These are phyloP conservation scores for Anisognathus igniventris DNA, from an alignment of 2,797 vertebrate species.

Conservation along the genomic window DNA sequence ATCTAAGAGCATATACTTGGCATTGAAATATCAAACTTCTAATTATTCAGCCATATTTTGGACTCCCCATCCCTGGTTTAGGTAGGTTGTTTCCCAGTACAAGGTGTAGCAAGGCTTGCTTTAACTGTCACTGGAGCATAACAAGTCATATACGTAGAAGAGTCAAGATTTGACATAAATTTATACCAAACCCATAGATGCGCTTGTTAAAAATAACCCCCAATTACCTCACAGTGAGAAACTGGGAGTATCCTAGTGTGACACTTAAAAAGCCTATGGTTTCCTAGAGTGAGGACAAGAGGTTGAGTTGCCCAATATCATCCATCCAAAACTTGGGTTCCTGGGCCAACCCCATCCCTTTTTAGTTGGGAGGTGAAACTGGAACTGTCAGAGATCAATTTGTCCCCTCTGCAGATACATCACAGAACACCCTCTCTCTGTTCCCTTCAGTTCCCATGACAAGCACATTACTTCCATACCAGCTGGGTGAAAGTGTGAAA, in stretches of 20 bases:
- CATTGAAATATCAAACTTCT: neutral
- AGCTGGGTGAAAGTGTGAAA: neutral
- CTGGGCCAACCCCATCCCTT: neutral
- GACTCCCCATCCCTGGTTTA: neutral
- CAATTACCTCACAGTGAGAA: neutral
- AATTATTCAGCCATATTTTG: neutral
- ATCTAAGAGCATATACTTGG: neutral
- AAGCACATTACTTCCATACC: neutral
- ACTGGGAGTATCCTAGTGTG: neutral
- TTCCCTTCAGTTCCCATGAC: neutral
- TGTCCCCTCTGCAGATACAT: neutral
- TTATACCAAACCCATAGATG: neutral
- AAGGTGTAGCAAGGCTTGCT: neutral
- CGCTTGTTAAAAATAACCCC: neutral
- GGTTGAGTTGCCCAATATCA: neutral
- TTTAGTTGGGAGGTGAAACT: neutral
- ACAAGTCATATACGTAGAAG: neutral
- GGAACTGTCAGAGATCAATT: neutral
- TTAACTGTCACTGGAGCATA: neutral
- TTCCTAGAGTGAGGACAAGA: neutral
- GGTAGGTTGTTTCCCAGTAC: neutral
- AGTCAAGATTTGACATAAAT: neutral
- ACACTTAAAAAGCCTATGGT: neutral
- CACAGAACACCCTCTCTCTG: neutral
- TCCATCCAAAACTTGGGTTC: neutral